These are phyloP conservation scores for Dolichoris vasculosae DNA, from an alignment of 1,140 invertebrate genomes.

Conservation along the genomic window DNA sequence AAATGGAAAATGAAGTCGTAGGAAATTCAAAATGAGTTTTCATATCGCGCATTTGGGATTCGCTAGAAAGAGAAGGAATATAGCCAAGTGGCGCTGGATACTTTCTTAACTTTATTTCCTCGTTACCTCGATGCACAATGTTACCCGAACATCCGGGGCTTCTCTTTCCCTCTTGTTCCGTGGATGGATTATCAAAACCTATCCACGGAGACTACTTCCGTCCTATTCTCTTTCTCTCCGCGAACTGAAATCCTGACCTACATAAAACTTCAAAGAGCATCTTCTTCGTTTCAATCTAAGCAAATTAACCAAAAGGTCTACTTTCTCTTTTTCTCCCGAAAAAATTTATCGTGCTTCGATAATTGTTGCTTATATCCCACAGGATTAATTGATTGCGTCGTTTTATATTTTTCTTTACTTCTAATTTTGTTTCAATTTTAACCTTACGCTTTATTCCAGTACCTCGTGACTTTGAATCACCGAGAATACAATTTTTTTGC, in stretches of 20 bases:
- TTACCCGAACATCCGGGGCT: constrained; percentile 21
- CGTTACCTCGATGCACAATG: constrained; percentile 35
- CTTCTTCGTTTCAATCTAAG: constrained; percentile 1
- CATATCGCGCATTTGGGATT: constrained; percentile 44
- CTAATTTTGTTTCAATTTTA: no score
- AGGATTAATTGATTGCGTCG: no score
- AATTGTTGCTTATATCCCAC: no score
- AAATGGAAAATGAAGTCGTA: constrained; percentile 38
- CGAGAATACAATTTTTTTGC: no score
- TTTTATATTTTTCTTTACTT: no score
- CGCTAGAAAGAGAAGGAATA: background rate
- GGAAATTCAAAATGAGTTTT: constrained; percentile 49
- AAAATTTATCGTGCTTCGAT: no score
- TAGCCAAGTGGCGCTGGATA: constrained; percentile 18
- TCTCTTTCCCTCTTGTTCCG: constrained; percentile 3
- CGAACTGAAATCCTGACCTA: constrained; percentile 36
- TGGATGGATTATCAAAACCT: constrained; percentile 62
- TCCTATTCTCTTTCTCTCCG: background rate
- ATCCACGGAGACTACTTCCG: constrained; percentile 47
- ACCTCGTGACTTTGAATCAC: background rate
- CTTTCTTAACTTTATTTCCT: constrained; percentile 52
- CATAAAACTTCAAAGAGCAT: constrained; percentile 10
- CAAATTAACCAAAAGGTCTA: constrained; percentile 18
- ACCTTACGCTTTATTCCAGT: background rate
- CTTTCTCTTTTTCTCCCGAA: no score